A percentile compares a stretch with the other conserved stretches of the same genome.
These are phyloP conservation scores for Agriopis aurantiaria DNA, from an alignment of 2,888 invertebrate species.

Conservation along the genomic window DNA sequence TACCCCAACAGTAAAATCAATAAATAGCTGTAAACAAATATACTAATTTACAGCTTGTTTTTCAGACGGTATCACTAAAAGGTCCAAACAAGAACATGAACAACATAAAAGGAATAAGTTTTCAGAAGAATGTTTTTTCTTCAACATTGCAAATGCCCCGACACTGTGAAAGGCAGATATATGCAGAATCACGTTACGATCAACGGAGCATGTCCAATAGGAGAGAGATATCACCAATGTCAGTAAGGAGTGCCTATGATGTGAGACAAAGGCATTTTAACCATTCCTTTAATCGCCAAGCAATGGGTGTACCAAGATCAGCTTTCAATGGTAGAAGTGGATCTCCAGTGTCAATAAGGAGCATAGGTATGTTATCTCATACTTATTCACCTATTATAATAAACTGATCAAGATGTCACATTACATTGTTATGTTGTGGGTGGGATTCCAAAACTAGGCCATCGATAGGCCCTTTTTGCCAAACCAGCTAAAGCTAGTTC, in stretches of 20 bases:
- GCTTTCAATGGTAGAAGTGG: constrained; percentile 64
- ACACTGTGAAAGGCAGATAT: constrained; percentile 56
- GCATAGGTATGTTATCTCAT: constrained; percentile 57
- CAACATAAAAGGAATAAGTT: constrained; percentile 57
- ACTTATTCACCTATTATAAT: neutral
- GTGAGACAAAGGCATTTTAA: constrained; percentile 55
- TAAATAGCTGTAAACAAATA: too few relatives aligned
- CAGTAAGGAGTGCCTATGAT: constrained; percentile 60
- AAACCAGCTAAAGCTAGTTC: too few relatives aligned
- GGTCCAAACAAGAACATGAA: constrained; percentile 64
- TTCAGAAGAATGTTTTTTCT: constrained; percentile 57
- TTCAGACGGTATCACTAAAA: constrained; percentile 64
- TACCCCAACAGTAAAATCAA: too few relatives aligned
- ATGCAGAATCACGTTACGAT: constrained; percentile 56
- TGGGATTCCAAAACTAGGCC: too few relatives aligned
- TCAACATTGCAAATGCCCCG: constrained; percentile 62
- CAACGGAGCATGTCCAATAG: constrained; percentile 60
- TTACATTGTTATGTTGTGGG: too few relatives aligned
- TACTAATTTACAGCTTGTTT: constrained; percentile 25
- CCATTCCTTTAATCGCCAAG: constrained; percentile 51
- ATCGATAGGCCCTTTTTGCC: too few relatives aligned
- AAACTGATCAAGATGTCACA: too few relatives aligned
- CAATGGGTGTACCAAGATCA: constrained; percentile 60
- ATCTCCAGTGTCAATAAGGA: constrained; percentile 71
- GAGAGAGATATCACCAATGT: constrained; percentile 68